phyloP scores from a whole-genome alignment of 2,888 invertebrate species.

The Diaphora mendica region DNA sequence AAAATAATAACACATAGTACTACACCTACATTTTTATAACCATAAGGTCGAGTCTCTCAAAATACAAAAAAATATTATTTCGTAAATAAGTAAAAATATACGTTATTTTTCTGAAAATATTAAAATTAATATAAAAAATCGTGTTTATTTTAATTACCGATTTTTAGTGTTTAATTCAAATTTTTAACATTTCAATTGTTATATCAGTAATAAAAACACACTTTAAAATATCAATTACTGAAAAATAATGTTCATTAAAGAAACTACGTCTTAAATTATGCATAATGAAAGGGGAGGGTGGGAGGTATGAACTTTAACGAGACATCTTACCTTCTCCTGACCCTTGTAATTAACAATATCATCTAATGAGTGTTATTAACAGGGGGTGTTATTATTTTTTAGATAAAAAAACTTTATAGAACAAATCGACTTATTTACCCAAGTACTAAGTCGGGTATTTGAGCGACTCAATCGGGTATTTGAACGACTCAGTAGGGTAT shows the following conservation, averaged over 20 bases:
- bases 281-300: neutral
- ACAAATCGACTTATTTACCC: neutral
- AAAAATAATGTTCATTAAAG: neutral
- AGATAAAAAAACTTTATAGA: neutral
- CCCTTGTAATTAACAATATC: neutral
- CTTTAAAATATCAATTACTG: neutral
- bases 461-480: neutral
- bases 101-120: neutral
- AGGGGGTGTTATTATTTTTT: neutral
- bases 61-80: neutral
- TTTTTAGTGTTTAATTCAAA: neutral
- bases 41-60: too few species aligned
- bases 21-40: conserved; percentile 6
- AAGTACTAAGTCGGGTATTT: neutral
- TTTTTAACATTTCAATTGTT: neutral
- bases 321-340: conserved; percentile 4
- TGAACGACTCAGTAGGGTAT: neutral
- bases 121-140: neutral
- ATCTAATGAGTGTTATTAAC: neutral
- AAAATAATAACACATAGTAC: conserved; percentile 19
- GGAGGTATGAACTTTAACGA: neutral
- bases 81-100: neutral
- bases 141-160: neutral
- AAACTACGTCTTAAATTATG: neutral
- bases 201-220: neutral